phyloP scores from a whole-genome alignment of 1,140 invertebrate species.

The Papilio helenus region DNA sequence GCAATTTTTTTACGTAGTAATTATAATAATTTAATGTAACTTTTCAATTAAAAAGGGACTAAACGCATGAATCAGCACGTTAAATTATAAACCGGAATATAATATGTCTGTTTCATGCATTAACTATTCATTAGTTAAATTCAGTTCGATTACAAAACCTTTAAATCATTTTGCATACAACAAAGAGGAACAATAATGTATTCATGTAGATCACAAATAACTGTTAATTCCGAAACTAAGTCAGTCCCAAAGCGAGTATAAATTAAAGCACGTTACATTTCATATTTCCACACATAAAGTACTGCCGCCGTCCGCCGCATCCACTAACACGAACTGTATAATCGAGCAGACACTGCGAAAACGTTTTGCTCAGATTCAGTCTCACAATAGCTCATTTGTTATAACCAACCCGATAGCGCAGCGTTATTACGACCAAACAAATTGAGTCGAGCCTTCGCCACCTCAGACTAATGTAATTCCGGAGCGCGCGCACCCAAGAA shows the following conservation, averaged over 20 bases:
- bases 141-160: background rate
- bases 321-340: constrained; percentile 56
- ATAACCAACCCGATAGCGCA: constrained; percentile 80
- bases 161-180: background rate
- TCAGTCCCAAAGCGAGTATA: constrained; percentile 8
- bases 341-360: constrained; percentile 74
- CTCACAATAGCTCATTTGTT: constrained; percentile 81
- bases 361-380: constrained; percentile 75
- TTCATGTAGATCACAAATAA: constrained; percentile 28
- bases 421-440: constrained; percentile 82
- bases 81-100: too few relatives aligned
- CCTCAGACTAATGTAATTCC: constrained; percentile 83
- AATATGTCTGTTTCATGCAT: too few relatives aligned
- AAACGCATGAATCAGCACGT: too few relatives aligned
- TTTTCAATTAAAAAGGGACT: too few relatives aligned
- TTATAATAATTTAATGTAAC: background rate
- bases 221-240: constrained; percentile 28
- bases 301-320: constrained; percentile 2
- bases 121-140: background rate
- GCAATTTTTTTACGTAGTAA: background rate
- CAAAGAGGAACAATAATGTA: background rate
- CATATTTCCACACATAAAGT: constrained; percentile 43
- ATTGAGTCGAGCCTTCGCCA: constrained; percentile 82
- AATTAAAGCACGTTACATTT: constrained; percentile 26
- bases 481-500: constrained; percentile 79